Base-by-base conservation (phyloP, 2,113 vertebrate species). In the Eira barbara region DNA sequence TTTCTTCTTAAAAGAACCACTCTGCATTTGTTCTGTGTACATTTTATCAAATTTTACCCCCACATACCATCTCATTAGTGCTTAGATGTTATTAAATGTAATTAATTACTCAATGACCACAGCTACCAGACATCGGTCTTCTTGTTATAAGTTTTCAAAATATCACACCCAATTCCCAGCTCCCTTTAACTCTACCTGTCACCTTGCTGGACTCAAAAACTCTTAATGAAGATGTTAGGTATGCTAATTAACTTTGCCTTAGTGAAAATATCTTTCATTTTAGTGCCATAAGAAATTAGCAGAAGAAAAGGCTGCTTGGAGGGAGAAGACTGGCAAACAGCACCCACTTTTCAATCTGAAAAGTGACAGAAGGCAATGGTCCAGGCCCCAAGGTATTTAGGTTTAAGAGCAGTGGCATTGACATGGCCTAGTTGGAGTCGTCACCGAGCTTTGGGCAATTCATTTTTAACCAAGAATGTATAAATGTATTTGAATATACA, bases 71-170 rank as follows among this genome's bases (percentile, higher is more conserved):
- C 49, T 88, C 76, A 85, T 95, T 96, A 92, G 25, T n/a, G 78
- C 49, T 96, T 45, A 79, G 79, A 81, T 95, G 42, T 13, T 25
- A 85, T 95, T 78, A 82, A 49, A 59, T 67, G 2, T 63, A 78
- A 42, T 55, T 63, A 95, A 57, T 96, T 86, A 67, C 47, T 92
- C 76, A 91, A 4, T 69, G 86, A 94, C 80, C 76, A 87, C 23
- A 85, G 84, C 31, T 55, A 81, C 7, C 73, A 69, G 17, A 36
- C n/a, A 86, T 94, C 55, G 90, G 45, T 83, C 65, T 78, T 95
- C 57, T 61, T 96, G 47, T 89, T 61, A 95, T 49, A 86, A 74
- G 67, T 73, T 97, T 85, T 89, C 85, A 91, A 97, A 93, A 93
- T 89, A 79, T 91, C 59, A 82, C 55, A 89, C 85, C 73, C 42